Conservation (phyloP, 2,888 invertebrate species). For the Junonia oenone region DNA sequence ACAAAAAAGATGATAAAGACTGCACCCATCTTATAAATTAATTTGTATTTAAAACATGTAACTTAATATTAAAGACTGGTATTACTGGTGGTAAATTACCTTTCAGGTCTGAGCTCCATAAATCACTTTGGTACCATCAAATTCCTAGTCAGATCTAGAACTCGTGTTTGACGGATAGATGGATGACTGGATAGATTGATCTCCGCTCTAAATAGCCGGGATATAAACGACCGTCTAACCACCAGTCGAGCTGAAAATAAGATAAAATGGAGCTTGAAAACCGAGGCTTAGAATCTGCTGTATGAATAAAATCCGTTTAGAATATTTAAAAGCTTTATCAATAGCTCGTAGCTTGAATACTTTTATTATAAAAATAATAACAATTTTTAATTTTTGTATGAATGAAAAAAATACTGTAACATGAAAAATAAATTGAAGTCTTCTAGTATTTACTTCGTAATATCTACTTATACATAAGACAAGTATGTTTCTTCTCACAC, state of each 20-base stretch:
- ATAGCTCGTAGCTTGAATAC: neutral
- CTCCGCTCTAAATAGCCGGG: conserved; percentile 24
- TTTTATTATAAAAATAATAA: neutral
- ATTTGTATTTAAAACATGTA: neutral
- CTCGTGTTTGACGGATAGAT: conserved; percentile 17
- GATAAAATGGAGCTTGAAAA: conserved; percentile 5
- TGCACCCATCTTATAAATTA: neutral
- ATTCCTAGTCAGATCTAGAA: conserved; percentile 11
- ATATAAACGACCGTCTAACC: conserved; percentile 25
- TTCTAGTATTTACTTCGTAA: too few relatives aligned
- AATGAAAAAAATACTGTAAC: too few relatives aligned
- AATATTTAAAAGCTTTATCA: neutral
- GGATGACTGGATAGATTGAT: conserved; percentile 26
- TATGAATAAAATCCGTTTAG: neutral
- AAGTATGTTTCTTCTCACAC: too few relatives aligned
- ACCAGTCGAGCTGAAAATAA: conserved; percentile 18
- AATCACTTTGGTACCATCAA: conserved; percentile 17
- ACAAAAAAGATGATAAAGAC: too few relatives aligned
- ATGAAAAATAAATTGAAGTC: too few relatives aligned
- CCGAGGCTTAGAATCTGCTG: neutral
- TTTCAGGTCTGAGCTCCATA: conserved; percentile 6
- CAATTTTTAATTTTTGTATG: too few relatives aligned
- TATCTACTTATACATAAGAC: too few relatives aligned
- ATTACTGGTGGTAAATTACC: neutral
- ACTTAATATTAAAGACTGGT: neutral